Evolutionary conservation across 2,888 invertebrate species (phyloP).

Genomic region (Dexiosoma caninum): DNA sequence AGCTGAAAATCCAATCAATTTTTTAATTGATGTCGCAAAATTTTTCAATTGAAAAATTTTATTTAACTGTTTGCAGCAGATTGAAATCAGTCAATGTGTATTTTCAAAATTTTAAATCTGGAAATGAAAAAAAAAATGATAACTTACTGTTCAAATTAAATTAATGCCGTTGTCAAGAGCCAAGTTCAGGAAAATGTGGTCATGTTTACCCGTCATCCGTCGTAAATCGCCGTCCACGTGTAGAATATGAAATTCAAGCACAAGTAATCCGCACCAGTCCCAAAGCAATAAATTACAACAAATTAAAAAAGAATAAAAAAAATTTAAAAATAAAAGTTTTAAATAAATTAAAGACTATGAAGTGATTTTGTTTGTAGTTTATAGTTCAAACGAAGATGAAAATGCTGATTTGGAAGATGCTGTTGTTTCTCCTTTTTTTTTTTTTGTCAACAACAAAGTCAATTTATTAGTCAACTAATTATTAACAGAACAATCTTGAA

Average conservation of each 20-base stretch:
- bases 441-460: constrained; percentile 43
- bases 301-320: constrained; percentile 19
- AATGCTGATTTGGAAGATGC: not conserved
- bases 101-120: too few species aligned
- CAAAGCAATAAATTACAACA: constrained; percentile 29
- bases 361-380: constrained; percentile 21
- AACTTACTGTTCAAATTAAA: too few species aligned
- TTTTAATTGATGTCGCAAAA: too few species aligned
- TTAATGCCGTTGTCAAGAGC: too few species aligned
- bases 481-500: constrained; percentile 41
- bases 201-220: too few species aligned
- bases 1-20: too few species aligned
- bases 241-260: not conserved
- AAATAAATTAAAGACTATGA: constrained; percentile 35
- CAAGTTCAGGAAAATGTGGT: too few species aligned
- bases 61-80: too few species aligned
- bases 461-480: constrained; percentile 59
- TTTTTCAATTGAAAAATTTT: too few species aligned
- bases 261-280: constrained; percentile 8
- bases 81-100: too few species aligned
- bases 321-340: not conserved
- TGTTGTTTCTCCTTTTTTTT: not conserved
- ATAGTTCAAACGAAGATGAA: not conserved
- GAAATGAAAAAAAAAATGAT: too few species aligned
- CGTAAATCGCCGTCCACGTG: too few species aligned